Conservation (phyloP, 2,888 invertebrate genomes). For the Mesopsocus fuscifrons region DNA sequence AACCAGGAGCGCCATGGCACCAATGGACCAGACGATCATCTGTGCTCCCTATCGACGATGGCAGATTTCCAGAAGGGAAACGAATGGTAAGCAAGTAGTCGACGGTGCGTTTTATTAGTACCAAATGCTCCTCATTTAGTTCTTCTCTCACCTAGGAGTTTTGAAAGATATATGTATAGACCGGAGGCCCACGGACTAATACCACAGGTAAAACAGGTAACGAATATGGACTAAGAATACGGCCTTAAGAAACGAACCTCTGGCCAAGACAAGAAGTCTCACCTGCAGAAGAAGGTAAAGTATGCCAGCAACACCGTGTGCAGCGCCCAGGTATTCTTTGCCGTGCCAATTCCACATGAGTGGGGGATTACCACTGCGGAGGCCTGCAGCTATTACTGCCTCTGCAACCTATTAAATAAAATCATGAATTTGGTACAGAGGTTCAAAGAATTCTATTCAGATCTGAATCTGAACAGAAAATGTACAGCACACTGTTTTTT, state of each 20-base stretch:
- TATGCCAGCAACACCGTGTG: slow-evolving; percentile 78
- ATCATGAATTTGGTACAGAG: no score
- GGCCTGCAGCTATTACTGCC: neutral
- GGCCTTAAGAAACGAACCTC: no score
- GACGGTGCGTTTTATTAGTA: slow-evolving; percentile 39
- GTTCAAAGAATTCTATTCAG: no score
- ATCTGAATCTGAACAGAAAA: no score
- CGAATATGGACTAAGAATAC: no score
- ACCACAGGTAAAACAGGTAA: no score
- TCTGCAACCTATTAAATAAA: neutral
- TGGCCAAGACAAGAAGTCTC: no score
- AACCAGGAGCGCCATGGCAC: slow-evolving; percentile 90
- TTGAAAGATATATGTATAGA: no score
- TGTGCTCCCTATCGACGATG: slow-evolving; percentile 48
- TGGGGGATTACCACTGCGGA: slow-evolving; percentile 31
- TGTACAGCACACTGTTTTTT: no score
- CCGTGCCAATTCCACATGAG: slow-evolving; percentile 78
- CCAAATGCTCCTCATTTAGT: slow-evolving; percentile 35
- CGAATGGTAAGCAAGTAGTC: slow-evolving; percentile 38
- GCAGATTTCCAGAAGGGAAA: slow-evolving; percentile 49
- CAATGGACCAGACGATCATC: slow-evolving; percentile 69
- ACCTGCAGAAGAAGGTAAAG: slow-evolving; percentile 65
- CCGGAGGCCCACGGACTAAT: no score
- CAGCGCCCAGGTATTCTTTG: slow-evolving; percentile 70
- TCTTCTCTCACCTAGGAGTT: slow-evolving; percentile 33